phyloP scores from a whole-genome alignment of 2,797 vertebrate genomes.

The Parambassis ranga region DNA sequence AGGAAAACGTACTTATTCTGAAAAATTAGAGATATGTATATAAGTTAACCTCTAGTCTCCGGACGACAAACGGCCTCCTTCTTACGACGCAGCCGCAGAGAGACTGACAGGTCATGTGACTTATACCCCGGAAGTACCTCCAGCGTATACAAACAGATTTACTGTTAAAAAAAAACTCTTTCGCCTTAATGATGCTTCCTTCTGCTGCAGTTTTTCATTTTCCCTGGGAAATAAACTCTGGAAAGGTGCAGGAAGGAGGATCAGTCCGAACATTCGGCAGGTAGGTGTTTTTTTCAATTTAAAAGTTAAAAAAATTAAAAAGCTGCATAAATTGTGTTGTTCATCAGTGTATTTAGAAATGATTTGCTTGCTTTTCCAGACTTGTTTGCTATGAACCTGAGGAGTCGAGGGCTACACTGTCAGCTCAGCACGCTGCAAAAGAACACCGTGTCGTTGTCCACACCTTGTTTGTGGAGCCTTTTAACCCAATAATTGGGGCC shows the following conservation, averaged over 20 bases:
- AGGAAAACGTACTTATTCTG: background rate
- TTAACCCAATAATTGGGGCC: constrained; percentile 86
- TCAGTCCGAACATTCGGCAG: constrained; percentile 89
- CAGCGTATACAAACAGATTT: too few relatives aligned
- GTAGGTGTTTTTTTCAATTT: constrained; percentile 71
- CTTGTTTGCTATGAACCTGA: constrained; percentile 81
- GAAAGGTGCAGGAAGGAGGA: constrained; percentile 77
- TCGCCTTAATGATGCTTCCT: constrained; percentile 85
- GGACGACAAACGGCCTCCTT: background rate
- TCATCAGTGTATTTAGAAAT: too few relatives aligned
- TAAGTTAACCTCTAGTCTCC: background rate
- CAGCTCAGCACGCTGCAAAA: constrained; percentile 72
- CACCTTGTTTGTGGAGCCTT: constrained; percentile 90
- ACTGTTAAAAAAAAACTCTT: too few relatives aligned
- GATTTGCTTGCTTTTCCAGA: constrained; percentile 68
- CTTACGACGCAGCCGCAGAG: constrained; percentile 26
- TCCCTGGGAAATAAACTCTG: constrained; percentile 85
- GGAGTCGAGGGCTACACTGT: constrained; percentile 82
- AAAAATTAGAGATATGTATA: background rate
- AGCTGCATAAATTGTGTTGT: too few relatives aligned
- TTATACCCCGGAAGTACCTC: constrained; percentile 22
- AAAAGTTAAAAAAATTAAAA: too few relatives aligned
- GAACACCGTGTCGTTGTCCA: constrained; percentile 80
- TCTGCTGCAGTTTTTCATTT: constrained; percentile 81
- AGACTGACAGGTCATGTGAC: constrained; percentile 16